Evolutionary conservation across 2,888 invertebrate species (phyloP), one percentile per base, ranked within the genome.

Genomic region (Cheilosia grossa): DNA sequence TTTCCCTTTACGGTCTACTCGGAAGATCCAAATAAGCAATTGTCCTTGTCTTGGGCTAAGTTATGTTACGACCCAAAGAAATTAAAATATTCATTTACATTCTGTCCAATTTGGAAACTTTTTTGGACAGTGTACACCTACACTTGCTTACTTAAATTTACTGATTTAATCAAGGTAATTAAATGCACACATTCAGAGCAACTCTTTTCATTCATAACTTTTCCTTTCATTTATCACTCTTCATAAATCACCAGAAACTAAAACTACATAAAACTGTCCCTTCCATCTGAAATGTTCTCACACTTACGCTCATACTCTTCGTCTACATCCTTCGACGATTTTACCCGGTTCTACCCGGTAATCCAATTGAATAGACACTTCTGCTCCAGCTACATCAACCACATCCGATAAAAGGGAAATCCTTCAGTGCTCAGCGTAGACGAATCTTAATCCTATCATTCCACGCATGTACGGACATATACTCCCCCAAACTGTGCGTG

Each of bases 231-330:
- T 67, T 63, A 74, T 54, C 61, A 17, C 24, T 40, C 42, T 30
- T 74, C 49, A 80, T 80, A 61, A 67, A 80, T 80, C 66, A 74
- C 51, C 59, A 67, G 37, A 49, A 74, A 67, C 59, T 67, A 21
- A 61, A 74, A 59, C 58, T 53, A 53, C 51, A 72, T 59, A 66
- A 72, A 72, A 59, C 17, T 64, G 64, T 72, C 59, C 64, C 49
- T 79, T 64, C 24, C 79, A 72, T 66, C 24, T 72, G 51, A 66
- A 53, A 64, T 58, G 51, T 44, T 54, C 63, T 30, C 47, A 17
- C 19, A 51, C 30, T 13, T 58, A n/a, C 15, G n/a, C 24, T 15
- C 21, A 7, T 53, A 0, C 33, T 13, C 17, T n/a, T n/a, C n/a
- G n/a, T n/a, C n/a, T n/a, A 33, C 33, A 51, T 70, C 56, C 49